Conservation (phyloP, 2,888 invertebrate species). For the Arctia plantaginis region DNA sequence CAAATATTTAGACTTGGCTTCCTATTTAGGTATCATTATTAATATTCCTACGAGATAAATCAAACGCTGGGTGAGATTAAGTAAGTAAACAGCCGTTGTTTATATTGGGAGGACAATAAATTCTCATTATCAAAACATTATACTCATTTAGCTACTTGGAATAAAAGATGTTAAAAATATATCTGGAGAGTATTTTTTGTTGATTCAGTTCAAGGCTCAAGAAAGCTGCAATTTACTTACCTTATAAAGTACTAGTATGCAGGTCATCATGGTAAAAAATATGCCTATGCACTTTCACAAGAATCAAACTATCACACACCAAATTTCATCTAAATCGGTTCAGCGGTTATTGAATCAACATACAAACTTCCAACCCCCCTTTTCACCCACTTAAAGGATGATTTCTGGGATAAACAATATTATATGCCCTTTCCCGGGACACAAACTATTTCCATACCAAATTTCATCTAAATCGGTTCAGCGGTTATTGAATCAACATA, state of each 20-base stretch:
- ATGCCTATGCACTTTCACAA: no score
- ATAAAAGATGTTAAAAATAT: background rate
- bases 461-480: no score
- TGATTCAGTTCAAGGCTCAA: background rate
- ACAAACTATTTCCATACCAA: no score
- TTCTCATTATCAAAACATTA: background rate
- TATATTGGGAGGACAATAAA: background rate
- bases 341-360: no score
- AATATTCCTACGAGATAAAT: background rate
- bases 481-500: no score
- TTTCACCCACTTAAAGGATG: no score
- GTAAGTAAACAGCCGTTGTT: constrained; percentile 3
- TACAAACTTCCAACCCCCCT: no score
- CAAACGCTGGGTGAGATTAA: background rate
- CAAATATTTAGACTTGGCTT: background rate
- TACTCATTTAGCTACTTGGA: background rate
- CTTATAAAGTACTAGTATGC: background rate
- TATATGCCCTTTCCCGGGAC: no score
- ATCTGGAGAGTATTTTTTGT: background rate
- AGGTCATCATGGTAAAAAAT: no score
- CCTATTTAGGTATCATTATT: background rate
- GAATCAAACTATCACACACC: no score
- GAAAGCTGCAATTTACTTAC: background rate
- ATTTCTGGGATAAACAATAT: no score
- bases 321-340: no score